Evolutionary conservation across 2,888 invertebrate species (phyloP), one percentile per base, ranked within the genome.

Genomic region (Anthophora plumipes): DNA sequence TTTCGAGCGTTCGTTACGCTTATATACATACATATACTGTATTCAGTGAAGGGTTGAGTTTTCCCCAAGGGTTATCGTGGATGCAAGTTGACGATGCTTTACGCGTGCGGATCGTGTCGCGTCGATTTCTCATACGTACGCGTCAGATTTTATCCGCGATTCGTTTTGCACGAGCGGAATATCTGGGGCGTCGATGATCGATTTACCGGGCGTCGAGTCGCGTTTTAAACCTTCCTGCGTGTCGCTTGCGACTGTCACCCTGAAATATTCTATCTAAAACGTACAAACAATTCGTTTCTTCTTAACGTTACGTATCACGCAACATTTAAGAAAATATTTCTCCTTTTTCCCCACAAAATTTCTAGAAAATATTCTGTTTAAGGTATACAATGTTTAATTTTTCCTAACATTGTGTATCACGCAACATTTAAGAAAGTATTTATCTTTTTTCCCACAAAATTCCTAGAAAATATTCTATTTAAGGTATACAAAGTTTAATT

Each of bases 91-190:
- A 81, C 79, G 66, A 79, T 73, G 73, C 63, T 85, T 87, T 70
- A 69, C 80, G 31, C 31, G 76, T 82, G 79, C 80, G 64, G 70
- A 74, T 81, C 85, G 57, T 76, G 85, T 81, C 76, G 72, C 61
- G 59, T 31, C 77, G 75, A 87, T 88, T 88, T 87, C 70, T 87
- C 88, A 85, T 67, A 74, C 77, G 71, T 77, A 79, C 83, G 66
- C 83, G 54, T 41, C n/a, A 59, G 81, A 82, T 76, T 76, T 80
- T 72, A 82, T 76, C 76, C 81, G 70, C 59, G 67, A 64, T 79
- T 80, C 74, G 69, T 11, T 60, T 46, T 50, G 69, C 80, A 73
- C 59, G 74, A 76, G 63, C 64, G 68, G 76, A 69, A 69, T 76
- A 64, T 72, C 64, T 66, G 22, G 71, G 55, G 61, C 57, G 64